Evolutionary conservation across 1,140 invertebrate species (phyloP), one percentile per base, ranked within the genome.

Genomic region (Hylaeus anthracinus): DNA sequence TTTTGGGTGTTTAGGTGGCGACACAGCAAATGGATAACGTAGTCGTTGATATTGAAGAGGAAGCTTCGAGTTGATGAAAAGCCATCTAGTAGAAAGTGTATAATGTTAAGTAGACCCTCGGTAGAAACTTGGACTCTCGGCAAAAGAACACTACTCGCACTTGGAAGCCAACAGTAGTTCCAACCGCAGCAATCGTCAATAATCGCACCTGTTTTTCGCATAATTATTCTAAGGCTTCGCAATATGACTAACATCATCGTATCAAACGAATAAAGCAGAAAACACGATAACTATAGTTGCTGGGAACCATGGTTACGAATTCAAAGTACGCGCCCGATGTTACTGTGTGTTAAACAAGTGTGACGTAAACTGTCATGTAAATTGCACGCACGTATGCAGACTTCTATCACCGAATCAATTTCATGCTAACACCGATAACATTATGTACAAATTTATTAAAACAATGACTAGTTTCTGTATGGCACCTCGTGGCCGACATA

Each of bases 371-470:
- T 60, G 66, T 39, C 70, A 58, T 45, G 65, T 43, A 64, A 78
- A 79, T 41, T 60, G 66, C 63, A 14, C 71, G 67, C 58, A 41
- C 58, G 72, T 67, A 72, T 67, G 72, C 55, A 69, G 41, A 77
- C 48, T 12, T 73, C 63, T 76, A 39, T 72, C 72, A 39, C 43
- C 67, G 65, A 66, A 79, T 85, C 45, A n/a, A 83, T 74, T n/a
- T 73, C 26, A 53, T 70, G 64, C 58, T 86, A 84, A 84, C 73
- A 83, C 61, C 77, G 72, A 87, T 74, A 84, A 79, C 75, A 84
- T 80, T 87, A 86, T 87, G 73, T 87, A 87, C 82, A 87, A 71
- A 87, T 87, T 87, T 60, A 60, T 82, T 86, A 86, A 75, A 86
- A 81, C 78, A 86, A 65, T 84, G 85, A 87, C 77, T 83, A 86